Percentiles rank a stretch among this genome's conserved stretches.
Conservation (phyloP, 2,888 invertebrate species). For the Nomada flava region DNA sequence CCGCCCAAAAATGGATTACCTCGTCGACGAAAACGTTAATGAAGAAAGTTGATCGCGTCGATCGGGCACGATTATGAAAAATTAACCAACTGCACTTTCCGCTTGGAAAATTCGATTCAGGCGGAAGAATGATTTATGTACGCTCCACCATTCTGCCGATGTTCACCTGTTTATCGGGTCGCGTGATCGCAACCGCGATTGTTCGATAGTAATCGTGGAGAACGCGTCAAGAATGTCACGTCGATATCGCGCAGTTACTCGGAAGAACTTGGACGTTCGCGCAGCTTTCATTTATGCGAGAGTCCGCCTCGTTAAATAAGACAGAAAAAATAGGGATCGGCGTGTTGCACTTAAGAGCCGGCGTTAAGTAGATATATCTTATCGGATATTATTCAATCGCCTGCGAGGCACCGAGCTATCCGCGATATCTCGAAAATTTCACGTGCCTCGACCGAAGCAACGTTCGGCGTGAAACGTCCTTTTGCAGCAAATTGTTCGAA, state of each 20-base stretch:
- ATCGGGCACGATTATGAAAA: too few relatives aligned
- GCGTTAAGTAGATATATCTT: conserved; percentile 40
- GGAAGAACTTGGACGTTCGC: conserved; percentile 13
- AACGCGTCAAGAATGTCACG: conserved; percentile 24
- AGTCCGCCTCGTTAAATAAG: background rate
- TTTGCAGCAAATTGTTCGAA: background rate
- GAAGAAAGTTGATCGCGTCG: too few relatives aligned
- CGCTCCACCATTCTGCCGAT: background rate
- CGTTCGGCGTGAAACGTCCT: background rate
- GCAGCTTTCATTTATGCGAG: conserved; percentile 35
- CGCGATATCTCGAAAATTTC: conserved; percentile 19
- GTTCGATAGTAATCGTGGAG: background rate
- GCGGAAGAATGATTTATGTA: too few relatives aligned
- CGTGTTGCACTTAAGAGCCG: conserved; percentile 34
- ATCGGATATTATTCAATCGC: conserved; percentile 55
- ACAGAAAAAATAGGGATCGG: conserved; percentile 30
- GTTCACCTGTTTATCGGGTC: conserved; percentile 9
- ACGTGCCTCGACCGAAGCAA: background rate
- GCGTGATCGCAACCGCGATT: background rate
- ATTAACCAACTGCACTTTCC: too few relatives aligned
- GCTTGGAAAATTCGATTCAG: too few relatives aligned
- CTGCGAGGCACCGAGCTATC: conserved; percentile 1
- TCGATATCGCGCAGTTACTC: conserved; percentile 24
- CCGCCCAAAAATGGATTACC: too few relatives aligned
- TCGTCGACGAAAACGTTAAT: too few relatives aligned